Evolutionary conservation across 30 jellyfish, hydroid and myxozoan species (phyloP), one percentile per base, ranked within the genome.

Genomic region (Hydractinia symbiolongicarpus): DNA sequence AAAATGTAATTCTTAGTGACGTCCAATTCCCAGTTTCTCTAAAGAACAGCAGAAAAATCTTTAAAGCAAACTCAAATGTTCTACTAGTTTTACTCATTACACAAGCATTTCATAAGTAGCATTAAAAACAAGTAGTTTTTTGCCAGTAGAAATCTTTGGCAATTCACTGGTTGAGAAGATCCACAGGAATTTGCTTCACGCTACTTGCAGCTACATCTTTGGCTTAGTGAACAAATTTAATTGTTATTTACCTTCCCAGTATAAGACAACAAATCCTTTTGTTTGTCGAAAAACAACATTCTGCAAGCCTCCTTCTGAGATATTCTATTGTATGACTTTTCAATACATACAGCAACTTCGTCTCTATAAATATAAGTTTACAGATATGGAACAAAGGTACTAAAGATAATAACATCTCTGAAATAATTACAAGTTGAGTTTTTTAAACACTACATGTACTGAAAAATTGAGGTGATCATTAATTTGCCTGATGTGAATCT

Each of bases 321-420:
- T 61, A 94, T 94, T 50, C 73, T 66, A 56, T 82, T 77, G 79
- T 94, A 94, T 5, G 99, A 85, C 72, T 94, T 94, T 73, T 88
- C 96, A 70, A 94, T 79, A 78, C 99, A 94, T 4, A 89, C 97
- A 55, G 99, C 99, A 4, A 94, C 99, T 73, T 94, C 99, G 20
- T 94, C 96, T 81, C 99, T 94, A 60, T 5, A 70, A 30, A 77
- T 10, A 4, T 68, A 79, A 53, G 44, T 5, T 30, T 0, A 30
- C 1, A 30, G 44, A 30, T 0, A 0, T 30, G 2, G 44, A 30
- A 1, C 44, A 10, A 15, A 68, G 13, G 53, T 13, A 1, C 50
- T 11, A 0, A 1, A 0, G 21, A 21, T 68, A 10, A 15, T 50
- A 13, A 10, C 15, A 21, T 50, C 78, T 13, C 30, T 10, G 4